Base-by-base conservation (phyloP, 2,113 vertebrate species). In the Gambusia affinis region DNA sequence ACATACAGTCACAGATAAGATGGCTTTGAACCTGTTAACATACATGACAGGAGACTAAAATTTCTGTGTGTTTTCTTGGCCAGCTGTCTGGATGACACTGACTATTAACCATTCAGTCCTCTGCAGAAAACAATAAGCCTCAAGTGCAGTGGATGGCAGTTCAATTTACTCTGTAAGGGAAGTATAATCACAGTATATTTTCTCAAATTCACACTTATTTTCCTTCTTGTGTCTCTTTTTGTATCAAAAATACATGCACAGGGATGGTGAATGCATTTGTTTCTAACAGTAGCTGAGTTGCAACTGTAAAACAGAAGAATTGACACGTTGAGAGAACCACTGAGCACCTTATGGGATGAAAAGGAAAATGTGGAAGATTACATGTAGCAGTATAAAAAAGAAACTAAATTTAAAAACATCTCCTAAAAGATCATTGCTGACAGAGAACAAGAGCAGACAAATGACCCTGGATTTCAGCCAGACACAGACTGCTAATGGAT, bases 101-200 rank as follows among this genome's bases (percentile, higher is more conserved):
- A 79, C 75, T 64, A 64, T 62, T 42, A 42, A 67, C 74, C 70
- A 76, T 70, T 63, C 73, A 69, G 80, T 79, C 62, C 83, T 35
- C 80, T 15, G 72, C 78, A 82, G 80, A 84, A 89, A 80, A 83
- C 78, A 71, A 69, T 57, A 60, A 33, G 60, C 39, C 71, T 19
- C 64, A 65, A 82, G 79, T 65, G 70, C 17, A 63, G 44, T 77
- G 74, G 79, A 67, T 67, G 64, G 71, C 1, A 30, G 79, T 76
- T 47, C 60, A 87, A 78, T 85, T 79, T 44, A 70, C 71, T 35
- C 64, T 24, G 79, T 73, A 81, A 29, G 29, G 27, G 15, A 35
- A 79, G 72, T 37, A 60, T 64, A 87, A 86, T 87, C 78, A 77
- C 78, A 79, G 60, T 35, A 30, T 83, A 85, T 79, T 60, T 29